A percentile compares a stretch with the other conserved stretches of the same genome.
These are phyloP conservation scores for Apeira syringaria DNA, from an alignment of 2,888 invertebrate species.

Conservation along the genomic window DNA sequence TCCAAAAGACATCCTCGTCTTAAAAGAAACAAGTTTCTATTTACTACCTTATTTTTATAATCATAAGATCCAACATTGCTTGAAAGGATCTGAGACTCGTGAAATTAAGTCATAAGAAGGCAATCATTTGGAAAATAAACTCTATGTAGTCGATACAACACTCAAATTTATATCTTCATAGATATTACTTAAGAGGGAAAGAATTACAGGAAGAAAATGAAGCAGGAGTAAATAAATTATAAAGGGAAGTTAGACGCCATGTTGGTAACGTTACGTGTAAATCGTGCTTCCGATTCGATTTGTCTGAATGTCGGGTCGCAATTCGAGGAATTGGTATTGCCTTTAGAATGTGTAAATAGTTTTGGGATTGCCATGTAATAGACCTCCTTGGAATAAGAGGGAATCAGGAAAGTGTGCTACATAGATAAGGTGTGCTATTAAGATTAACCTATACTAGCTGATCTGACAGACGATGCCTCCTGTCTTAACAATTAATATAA, in stretches of 20 bases:
- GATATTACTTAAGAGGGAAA: slow-evolving; percentile 78
- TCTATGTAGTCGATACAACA: slow-evolving; percentile 42
- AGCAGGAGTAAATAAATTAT: slow-evolving; percentile 74
- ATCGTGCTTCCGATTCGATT: slow-evolving; percentile 73
- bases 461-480: too few species aligned
- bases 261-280: slow-evolving; percentile 73
- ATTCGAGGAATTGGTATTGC: slow-evolving; percentile 54
- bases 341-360: slow-evolving; percentile 74
- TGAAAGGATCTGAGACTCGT: slow-evolving; percentile 33
- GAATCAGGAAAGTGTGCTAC: not conserved
- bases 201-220: slow-evolving; percentile 80
- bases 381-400: slow-evolving; percentile 10
- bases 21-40: slow-evolving; percentile 36
- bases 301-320: slow-evolving; percentile 57
- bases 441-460: too few species aligned
- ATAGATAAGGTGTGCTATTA: too few species aligned
- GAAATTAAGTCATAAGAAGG: slow-evolving; percentile 51
- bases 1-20: slow-evolving; percentile 57
- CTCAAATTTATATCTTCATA: slow-evolving; percentile 55
- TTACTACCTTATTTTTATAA: slow-evolving; percentile 40
- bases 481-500: too few species aligned
- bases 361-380: slow-evolving; percentile 25
- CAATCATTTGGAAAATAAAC: slow-evolving; percentile 38
- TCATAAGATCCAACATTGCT: slow-evolving; percentile 41
- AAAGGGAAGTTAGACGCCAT: slow-evolving; percentile 54